Base-by-base conservation (phyloP, 2,888 invertebrate genomes). In the Sarcophaga caerulescens region DNA sequence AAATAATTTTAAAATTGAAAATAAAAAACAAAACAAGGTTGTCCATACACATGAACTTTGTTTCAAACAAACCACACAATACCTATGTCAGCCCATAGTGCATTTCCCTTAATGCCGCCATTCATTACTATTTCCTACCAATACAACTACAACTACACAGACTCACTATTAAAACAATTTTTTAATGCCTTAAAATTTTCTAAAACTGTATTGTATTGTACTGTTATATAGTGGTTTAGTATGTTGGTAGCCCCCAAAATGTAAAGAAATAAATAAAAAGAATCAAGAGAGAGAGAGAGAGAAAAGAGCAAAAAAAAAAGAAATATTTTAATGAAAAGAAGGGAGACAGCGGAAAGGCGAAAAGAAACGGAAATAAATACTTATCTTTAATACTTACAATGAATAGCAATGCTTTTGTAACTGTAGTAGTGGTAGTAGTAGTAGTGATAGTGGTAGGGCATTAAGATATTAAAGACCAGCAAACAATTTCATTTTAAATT, bases 361-460 rank as follows among this genome's bases (percentile, higher is more conserved):
- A 60, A 76, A 65, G 79, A 35, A 68, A 78, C 75, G 76, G 76
- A 85, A 82, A 84, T 76, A 84, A 80, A 84, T 75, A 66, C 75
- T 79, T 80, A 80, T 75, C 60, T 84, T 79, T 76, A 75, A 75
- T 75, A 3, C 35, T 35, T 35, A 75, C 65, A 75, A 76, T 75
- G 70, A 80, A 75, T 44, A 70, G 75, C 52, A 52, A 52, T 10
- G 52, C 52, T 52, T 52, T 52, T 52, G 17, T 44, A 44, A 10
- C 35, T 10, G 45, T 44, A 4, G n/a, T 75, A 25, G 69, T 70
- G 19, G 57, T 60, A 23, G 73, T 63, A 21, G 63, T 59, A 75
- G n/a, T 75, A 45, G 63, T 70, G 45, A 57, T 60, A 47, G 73
- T 63, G 35, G 21, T 69, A 21, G 63, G 35, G 66, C 17, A 66